A percentile compares a stretch with the other conserved stretches of the same genome.
phyloP scores from a whole-genome alignment of 2,888 invertebrate genomes.

The Cetonia aurata region DNA sequence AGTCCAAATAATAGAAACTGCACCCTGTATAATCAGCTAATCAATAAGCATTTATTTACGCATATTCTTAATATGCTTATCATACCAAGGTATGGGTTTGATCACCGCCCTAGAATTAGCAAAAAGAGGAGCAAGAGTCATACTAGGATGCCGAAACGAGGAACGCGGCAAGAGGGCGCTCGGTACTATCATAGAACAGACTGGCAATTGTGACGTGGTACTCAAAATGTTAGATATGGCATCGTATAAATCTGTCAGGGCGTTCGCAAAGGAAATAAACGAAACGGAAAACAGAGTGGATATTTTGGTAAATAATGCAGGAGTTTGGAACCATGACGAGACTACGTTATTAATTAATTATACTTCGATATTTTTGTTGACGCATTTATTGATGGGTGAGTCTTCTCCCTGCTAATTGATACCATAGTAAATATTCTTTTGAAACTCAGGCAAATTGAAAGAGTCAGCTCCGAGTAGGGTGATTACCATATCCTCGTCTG shows the following conservation, averaged over 20 bases:
- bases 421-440: too few relatives aligned
- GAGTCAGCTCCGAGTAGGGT: constrained; percentile 56
- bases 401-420: too few relatives aligned
- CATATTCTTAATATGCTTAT: constrained; percentile 3
- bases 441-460: constrained; percentile 67
- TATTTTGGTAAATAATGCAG: constrained; percentile 76
- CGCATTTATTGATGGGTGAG: constrained; percentile 72
- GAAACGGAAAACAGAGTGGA: constrained; percentile 70
- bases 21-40: too few relatives aligned
- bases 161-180: constrained; percentile 45
- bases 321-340: constrained; percentile 68
- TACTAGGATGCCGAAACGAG: constrained; percentile 68
- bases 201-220: constrained; percentile 60
- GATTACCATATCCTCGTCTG: constrained; percentile 56
- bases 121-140: constrained; percentile 68
- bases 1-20: too few relatives aligned
- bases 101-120: constrained; percentile 64
- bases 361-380: constrained; percentile 75
- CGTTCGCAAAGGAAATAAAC: constrained; percentile 73
- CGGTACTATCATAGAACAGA: constrained; percentile 55
- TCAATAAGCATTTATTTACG: background rate
- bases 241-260: constrained; percentile 70
- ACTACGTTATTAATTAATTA: constrained; percentile 75
- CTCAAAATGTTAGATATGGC: constrained; percentile 68
- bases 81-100: constrained; percentile 63